Conservation (phyloP, 2,113 vertebrate species). For the Pangasianodon hypophthalmus region DNA sequence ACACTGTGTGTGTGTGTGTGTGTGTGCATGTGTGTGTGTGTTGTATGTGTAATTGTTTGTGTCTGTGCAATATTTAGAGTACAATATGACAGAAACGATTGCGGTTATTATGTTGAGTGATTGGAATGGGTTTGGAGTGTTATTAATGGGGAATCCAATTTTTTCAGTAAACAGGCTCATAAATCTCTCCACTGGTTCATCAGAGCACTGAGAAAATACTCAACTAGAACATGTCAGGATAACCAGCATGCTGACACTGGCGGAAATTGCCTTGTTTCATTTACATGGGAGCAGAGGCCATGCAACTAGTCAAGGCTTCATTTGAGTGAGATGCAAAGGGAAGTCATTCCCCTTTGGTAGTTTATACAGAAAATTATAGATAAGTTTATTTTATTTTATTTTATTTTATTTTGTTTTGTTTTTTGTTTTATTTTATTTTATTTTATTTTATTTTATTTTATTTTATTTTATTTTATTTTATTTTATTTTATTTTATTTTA, state of each 20-base stretch:
- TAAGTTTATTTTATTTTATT: not conserved
- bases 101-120: slow-evolving; percentile 1
- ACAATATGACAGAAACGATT: not conserved
- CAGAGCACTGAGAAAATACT: not conserved
- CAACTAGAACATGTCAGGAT: not conserved
- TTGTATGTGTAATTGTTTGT: not conserved
- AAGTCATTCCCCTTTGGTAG: not conserved
- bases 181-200: slow-evolving; percentile 7
- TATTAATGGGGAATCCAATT: slow-evolving; percentile 10
- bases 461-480: not conserved
- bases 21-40: not conserved
- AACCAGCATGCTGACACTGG: not conserved
- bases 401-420: too few species aligned
- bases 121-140: slow-evolving; percentile 7
- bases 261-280: not conserved
- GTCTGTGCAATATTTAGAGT: slow-evolving; percentile 3
- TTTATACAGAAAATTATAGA: not conserved
- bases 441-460: not conserved
- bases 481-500: not conserved
- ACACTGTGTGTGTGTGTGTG: not conserved
- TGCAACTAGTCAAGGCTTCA: not conserved
- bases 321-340: not conserved
- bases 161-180: slow-evolving; percentile 2
- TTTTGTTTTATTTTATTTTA: too few species aligned
- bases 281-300: not conserved